phyloP scores from a whole-genome alignment of 1,140 invertebrate genomes.

The Anagrus nilaparvatae region DNA sequence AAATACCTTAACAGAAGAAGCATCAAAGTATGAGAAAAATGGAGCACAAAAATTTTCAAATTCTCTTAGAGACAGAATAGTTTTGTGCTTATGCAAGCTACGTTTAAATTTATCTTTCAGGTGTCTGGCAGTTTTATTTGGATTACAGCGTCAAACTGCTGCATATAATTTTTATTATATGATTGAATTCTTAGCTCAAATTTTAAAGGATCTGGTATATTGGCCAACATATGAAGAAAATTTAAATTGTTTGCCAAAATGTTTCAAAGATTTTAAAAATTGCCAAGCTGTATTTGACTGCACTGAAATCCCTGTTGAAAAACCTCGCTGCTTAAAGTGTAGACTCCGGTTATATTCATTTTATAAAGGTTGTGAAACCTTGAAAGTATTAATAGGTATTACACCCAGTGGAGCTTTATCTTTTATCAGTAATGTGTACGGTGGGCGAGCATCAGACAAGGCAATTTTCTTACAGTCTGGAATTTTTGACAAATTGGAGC shows the following conservation, averaged over 20 bases:
- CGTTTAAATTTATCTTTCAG: not conserved
- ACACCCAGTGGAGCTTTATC: not conserved
- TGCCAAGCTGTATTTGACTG: not conserved
- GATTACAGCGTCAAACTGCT: not conserved
- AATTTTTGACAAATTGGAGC: not conserved
- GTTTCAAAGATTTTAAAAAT: not conserved
- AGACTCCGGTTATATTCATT: not conserved
- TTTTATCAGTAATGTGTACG: slow-evolving; percentile 7
- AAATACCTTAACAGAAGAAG: slow-evolving; percentile 3
- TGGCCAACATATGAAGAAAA: not conserved
- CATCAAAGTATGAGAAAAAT: too few species aligned
- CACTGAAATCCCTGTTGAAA: not conserved
- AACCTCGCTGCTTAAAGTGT: not conserved
- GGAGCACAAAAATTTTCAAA: not conserved
- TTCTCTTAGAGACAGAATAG: not conserved
- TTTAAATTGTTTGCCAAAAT: not conserved
- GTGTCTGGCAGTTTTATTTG: not conserved
- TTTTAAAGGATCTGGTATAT: not conserved
- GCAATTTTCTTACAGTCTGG: slow-evolving; percentile 1
- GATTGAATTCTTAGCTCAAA: not conserved
- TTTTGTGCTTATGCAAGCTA: not conserved
- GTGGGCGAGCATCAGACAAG: not conserved
- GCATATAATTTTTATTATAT: not conserved
- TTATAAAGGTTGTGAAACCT: not conserved
- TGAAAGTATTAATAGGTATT: not conserved